These are phyloP conservation scores for Anthrax anthrax DNA, from an alignment of 2,888 invertebrate genomes.

Conservation along the genomic window DNA sequence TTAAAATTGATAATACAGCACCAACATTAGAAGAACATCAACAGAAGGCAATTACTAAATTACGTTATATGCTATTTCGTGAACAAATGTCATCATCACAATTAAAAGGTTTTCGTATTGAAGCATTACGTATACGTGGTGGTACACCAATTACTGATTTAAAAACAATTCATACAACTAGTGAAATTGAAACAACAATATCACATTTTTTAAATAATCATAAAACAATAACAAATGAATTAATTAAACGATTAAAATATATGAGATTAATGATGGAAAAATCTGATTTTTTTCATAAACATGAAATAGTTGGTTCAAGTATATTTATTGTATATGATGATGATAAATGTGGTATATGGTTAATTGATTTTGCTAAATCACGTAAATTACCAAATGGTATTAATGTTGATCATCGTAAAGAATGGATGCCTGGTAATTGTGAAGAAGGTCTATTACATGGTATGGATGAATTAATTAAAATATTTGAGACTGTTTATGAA, in stretches of 20 bases:
- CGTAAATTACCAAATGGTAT: constrained; percentile 53
- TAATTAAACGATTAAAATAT: constrained; percentile 58
- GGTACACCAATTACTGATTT: constrained; percentile 73
- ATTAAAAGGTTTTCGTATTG: constrained; percentile 86
- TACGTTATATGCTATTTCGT: constrained; percentile 92
- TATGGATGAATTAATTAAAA: constrained; percentile 77
- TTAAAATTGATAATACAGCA: constrained; percentile 72
- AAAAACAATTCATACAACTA: constrained; percentile 67
- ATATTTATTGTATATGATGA: constrained; percentile 88
- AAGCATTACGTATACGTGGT: constrained; percentile 81
- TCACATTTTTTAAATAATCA: constrained; percentile 56
- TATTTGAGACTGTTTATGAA: constrained; percentile 37
- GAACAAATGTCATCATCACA: constrained; percentile 89
- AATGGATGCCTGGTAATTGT: constrained; percentile 88
- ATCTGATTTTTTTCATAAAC: constrained; percentile 69
- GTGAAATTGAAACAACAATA: constrained; percentile 60
- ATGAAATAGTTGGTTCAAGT: constrained; percentile 90
- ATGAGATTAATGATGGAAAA: constrained; percentile 67
- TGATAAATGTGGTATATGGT: constrained; percentile 78
- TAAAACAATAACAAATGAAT: constrained; percentile 49
- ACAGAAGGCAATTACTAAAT: constrained; percentile 76
- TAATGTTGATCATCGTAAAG: constrained; percentile 59
- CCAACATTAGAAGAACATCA: constrained; percentile 74
- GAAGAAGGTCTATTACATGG: constrained; percentile 92
- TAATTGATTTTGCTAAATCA: constrained; percentile 96